Conservation (phyloP, 2,888 invertebrate species). For the Nebria brevicollis region DNA sequence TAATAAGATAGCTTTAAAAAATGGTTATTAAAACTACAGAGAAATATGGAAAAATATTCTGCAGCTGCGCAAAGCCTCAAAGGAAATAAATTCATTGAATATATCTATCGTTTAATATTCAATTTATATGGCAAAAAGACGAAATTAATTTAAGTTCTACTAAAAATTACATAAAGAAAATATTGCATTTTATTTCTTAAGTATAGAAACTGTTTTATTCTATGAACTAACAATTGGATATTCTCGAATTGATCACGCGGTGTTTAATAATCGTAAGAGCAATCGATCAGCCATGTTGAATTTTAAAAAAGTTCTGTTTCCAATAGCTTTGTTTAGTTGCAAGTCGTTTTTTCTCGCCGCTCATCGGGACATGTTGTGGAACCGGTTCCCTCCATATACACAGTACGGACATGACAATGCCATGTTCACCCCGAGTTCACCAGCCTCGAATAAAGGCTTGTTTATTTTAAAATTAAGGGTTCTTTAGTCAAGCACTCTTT, state of each 20-base stretch:
- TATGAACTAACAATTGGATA: not conserved
- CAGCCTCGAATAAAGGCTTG: conserved; percentile 56
- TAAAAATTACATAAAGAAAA: too few species aligned
- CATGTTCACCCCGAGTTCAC: conserved; percentile 55
- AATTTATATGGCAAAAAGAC: too few species aligned
- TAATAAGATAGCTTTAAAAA: too few species aligned
- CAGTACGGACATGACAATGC: conserved; percentile 54
- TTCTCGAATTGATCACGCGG: not conserved
- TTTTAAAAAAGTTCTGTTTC: conserved; percentile 23
- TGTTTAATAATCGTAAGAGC: not conserved
- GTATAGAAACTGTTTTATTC: not conserved
- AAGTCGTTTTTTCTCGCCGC: conserved; percentile 26
- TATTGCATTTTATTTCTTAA: not conserved
- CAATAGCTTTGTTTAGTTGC: conserved; percentile 38
- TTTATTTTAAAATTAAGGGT: not conserved
- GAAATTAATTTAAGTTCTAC: too few species aligned
- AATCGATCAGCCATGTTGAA: conserved; percentile 33
- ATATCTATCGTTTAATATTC: too few species aligned
- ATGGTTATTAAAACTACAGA: too few species aligned
- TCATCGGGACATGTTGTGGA: conserved; percentile 22
- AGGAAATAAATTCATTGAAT: too few species aligned
- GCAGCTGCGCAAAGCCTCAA: too few species aligned
- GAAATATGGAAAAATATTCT: too few species aligned
- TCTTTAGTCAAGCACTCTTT: not conserved
- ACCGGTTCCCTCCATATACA: conserved; percentile 28